phyloP scores from a whole-genome alignment of 1,140 invertebrate species.

The Papilio polytes region DNA sequence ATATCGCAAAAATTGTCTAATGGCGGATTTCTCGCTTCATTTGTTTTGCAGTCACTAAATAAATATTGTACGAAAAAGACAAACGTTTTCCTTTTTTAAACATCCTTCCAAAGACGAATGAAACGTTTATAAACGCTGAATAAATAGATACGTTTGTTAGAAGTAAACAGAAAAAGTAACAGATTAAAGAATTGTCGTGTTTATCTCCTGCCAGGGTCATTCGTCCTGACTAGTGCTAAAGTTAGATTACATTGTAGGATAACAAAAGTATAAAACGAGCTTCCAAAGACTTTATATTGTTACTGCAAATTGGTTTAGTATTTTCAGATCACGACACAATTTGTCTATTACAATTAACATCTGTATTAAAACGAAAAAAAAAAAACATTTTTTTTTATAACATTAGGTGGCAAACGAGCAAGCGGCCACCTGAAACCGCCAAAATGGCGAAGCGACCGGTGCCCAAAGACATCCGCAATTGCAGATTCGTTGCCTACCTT shows the following conservation, averaged over 20 bases:
- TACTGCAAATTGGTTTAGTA: conserved; percentile 14
- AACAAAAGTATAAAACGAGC: conserved; percentile 11
- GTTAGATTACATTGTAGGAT: not conserved
- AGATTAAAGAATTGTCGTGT: conserved; percentile 7
- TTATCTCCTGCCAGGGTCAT: not conserved
- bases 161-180: not conserved
- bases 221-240: conserved; percentile 11
- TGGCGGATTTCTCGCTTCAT: too few relatives aligned
- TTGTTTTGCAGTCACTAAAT: too few relatives aligned
- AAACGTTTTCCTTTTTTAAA: not conserved
- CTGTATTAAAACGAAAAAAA: not conserved
- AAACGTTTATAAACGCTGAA: not conserved
- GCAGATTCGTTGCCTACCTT: too few relatives aligned
- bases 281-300: conserved; percentile 20
- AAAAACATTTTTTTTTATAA: too few relatives aligned
- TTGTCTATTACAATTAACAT: not conserved
- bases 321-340: not conserved
- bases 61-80: too few relatives aligned
- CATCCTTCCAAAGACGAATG: not conserved
- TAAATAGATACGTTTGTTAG: not conserved
- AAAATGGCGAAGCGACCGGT: too few relatives aligned
- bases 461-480: too few relatives aligned
- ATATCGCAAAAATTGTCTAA: too few relatives aligned
- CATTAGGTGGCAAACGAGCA: too few relatives aligned
- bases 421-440: too few relatives aligned